phyloP scores from a whole-genome alignment of 2,113 vertebrate genomes.

The Podiceps cristatus region DNA sequence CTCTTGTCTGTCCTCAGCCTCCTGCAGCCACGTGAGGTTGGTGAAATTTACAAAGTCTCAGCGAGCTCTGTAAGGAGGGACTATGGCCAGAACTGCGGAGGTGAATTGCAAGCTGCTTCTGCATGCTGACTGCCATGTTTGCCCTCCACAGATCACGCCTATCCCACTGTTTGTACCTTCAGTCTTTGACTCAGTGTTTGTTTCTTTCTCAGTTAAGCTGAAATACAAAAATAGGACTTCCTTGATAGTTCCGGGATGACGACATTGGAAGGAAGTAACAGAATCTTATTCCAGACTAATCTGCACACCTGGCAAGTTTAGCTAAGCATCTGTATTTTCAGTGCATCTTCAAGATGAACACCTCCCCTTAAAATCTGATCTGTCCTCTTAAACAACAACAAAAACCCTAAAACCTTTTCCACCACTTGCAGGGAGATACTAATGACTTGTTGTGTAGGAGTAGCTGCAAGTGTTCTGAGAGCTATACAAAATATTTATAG shows the following conservation, averaged over 20 bases:
- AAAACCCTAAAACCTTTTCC: neutral
- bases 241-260: neutral
- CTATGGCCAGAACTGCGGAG: neutral
- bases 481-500: slow-evolving; percentile 10
- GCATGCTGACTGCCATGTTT: neutral
- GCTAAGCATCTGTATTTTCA: neutral
- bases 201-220: neutral
- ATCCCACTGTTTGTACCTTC: neutral
- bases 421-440: neutral
- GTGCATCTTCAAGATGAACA: neutral
- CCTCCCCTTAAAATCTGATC: neutral
- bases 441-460: neutral
- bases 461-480: neutral
- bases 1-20: neutral
- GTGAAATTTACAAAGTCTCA: neutral
- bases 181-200: neutral
- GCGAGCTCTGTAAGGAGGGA: neutral
- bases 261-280: neutral
- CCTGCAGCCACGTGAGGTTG: neutral
- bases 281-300: neutral
- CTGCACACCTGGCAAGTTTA: neutral
- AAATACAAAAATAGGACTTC: neutral
- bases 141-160: neutral
- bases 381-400: neutral
- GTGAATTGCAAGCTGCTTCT: neutral